Evolutionary conservation across 2,797 vertebrate genomes (phyloP), one percentile per base, ranked within the genome.

Genomic region (Trachurus trachurus): DNA sequence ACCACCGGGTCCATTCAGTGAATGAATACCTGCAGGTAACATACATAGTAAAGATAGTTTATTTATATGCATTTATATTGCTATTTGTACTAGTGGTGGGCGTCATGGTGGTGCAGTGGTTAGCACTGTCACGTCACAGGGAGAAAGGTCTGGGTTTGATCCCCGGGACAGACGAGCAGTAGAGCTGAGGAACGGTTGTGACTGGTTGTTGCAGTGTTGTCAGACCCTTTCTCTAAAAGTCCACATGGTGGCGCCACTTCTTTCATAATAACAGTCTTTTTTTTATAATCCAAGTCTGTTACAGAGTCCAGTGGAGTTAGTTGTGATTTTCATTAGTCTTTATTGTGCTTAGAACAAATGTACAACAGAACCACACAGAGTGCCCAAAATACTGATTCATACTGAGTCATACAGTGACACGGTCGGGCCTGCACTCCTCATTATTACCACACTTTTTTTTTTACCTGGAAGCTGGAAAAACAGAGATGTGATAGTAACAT

Each of bases 241-340:
- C 82, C 89, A 89, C 86, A 81, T 26, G 82, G 59, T 79, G 89
- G 87, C 59, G 70, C 84, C 58, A 77, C 44, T 21, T 74, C 4
- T 21, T 70, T 58, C 50, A 44, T 40, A 29, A 10, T 66, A 29
- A 13, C 0, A 19, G 10, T 53, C 34, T 19, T 2, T 11, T 37
- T 21, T 26, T n/a, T 47, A 13, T 31, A 31, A 49, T 49, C 17
- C 16, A 31, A 34, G 9, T 10, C 40, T 31, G 12, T 63, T 10
- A 1, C 0, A 47, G 15, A 5, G 26, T 7, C 22, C n/a, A 37
- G 13, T 29, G 9, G 37, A 56, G 10, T 16, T n/a, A 16, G 31
- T 45, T 68, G 6, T 45, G 31, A 10, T 53, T 22, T 54, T 39
- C 15, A 12, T 44, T 49, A 44, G 12, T 17, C 29, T 15, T 52